Percentiles rank a stretch among this genome's conserved stretches.
Evolutionary conservation across 2,888 invertebrate genomes (phyloP).

Genomic region (Yponomeuta plumbellus): DNA sequence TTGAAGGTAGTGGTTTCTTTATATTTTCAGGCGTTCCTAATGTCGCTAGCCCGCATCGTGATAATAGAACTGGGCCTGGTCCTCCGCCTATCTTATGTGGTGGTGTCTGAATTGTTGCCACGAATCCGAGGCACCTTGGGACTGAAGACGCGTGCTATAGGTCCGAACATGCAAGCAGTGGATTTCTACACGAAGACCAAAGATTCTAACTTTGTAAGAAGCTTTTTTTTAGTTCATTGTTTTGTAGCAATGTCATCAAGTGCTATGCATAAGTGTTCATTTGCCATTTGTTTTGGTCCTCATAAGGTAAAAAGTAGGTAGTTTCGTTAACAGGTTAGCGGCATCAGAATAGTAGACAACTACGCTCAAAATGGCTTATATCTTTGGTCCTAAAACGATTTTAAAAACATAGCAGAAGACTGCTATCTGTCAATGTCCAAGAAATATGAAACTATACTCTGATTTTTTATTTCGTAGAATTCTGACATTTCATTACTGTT

Average conservation of each 20-base stretch:
- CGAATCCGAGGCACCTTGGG: slow-evolving; percentile 58
- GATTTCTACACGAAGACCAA: slow-evolving; percentile 43
- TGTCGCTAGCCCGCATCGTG: slow-evolving; percentile 71
- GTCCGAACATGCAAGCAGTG: slow-evolving; percentile 31
- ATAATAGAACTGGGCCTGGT: slow-evolving; percentile 78
- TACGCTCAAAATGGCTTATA: no score
- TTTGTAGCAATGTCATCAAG: no score
- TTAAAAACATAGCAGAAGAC: no score
- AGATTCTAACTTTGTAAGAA: slow-evolving; percentile 53
- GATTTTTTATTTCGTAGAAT: no score
- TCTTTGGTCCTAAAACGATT: no score
- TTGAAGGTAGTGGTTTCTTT: neutral
- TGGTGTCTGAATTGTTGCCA: slow-evolving; percentile 81
- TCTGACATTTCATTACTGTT: no score
- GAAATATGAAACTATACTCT: no score
- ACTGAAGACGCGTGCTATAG: slow-evolving; percentile 37
- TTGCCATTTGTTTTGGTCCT: neutral
- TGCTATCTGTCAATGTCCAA: no score
- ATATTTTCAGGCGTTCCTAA: slow-evolving; percentile 64
- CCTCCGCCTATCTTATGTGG: slow-evolving; percentile 80
- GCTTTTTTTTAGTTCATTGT: neutral
- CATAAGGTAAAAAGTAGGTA: neutral
- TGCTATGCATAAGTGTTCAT: neutral
- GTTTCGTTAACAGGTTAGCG: no score
- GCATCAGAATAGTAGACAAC: no score